Conservation (phyloP, 2,113 vertebrate genomes). For the Montifringilla adamsi region DNA sequence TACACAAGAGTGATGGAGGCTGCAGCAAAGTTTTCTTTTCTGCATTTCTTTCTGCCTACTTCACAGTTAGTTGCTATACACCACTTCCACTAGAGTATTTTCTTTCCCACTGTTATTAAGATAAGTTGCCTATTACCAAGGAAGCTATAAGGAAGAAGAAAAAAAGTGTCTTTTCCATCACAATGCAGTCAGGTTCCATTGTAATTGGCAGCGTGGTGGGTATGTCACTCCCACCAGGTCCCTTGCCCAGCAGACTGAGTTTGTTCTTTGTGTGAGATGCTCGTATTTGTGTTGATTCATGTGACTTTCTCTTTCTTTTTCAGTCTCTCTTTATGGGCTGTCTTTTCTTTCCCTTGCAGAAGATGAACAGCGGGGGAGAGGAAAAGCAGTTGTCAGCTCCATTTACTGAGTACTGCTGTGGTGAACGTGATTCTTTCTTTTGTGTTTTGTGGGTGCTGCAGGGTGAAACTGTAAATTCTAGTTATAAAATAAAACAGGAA, state of each 20-base stretch:
- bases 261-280: constrained; percentile 4
- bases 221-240: constrained; percentile 10
- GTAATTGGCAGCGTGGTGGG: not conserved
- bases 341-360: not conserved
- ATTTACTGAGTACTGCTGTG: not conserved
- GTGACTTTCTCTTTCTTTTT: not conserved
- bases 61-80: not conserved
- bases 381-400: not conserved
- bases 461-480: constrained; percentile 10
- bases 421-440: not conserved
- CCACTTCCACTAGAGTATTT: constrained; percentile 4
- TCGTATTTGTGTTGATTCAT: not conserved
- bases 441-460: not conserved
- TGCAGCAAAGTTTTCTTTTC: not conserved
- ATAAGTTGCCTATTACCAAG: constrained; percentile 34
- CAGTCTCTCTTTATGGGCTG: not conserved
- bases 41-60: not conserved
- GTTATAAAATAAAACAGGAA: not conserved
- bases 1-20: not conserved
- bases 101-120: not conserved
- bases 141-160: not conserved
- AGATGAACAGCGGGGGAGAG: not conserved
- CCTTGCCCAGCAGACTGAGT: not conserved
- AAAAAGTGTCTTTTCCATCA: not conserved
- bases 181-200: not conserved